These are phyloP conservation scores for Gymnopithys bicolor DNA, from an alignment of 2,797 vertebrate species.

Conservation along the genomic window DNA sequence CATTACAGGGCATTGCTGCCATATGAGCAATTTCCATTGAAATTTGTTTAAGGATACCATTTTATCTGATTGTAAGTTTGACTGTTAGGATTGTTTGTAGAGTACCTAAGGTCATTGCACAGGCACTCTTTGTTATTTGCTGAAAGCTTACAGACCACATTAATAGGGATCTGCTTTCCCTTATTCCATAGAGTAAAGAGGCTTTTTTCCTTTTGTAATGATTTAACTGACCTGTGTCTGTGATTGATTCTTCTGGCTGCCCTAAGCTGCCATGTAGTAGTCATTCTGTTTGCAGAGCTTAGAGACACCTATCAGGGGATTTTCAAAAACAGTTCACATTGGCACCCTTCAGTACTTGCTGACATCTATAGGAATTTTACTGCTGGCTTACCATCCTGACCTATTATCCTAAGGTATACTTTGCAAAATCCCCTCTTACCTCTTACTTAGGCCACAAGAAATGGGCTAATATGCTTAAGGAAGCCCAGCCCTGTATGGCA, in stretches of 20 bases:
- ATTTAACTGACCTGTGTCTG: background rate
- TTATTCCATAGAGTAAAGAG: background rate
- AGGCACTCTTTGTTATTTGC: background rate
- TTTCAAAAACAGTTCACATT: background rate
- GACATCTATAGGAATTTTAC: background rate
- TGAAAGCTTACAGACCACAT: background rate
- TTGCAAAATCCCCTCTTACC: background rate
- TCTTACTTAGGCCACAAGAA: background rate
- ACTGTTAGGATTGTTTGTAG: background rate
- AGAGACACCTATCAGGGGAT: background rate
- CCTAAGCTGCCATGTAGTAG: background rate
- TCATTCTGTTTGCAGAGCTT: background rate
- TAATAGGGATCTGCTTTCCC: background rate
- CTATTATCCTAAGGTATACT: background rate
- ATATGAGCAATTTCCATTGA: background rate
- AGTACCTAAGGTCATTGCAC: background rate
- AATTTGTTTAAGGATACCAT: background rate
- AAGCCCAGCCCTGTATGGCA: background rate
- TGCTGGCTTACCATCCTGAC: background rate
- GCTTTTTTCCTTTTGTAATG: background rate
- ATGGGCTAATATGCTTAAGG: background rate
- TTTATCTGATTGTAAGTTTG: background rate
- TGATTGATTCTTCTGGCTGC: background rate
- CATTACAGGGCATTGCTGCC: background rate
- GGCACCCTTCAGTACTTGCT: background rate